Percentiles rank a stretch among this genome's conserved stretches.
Conservation (phyloP, 2,888 invertebrate genomes). For the Scaptomyza caliginosa region DNA sequence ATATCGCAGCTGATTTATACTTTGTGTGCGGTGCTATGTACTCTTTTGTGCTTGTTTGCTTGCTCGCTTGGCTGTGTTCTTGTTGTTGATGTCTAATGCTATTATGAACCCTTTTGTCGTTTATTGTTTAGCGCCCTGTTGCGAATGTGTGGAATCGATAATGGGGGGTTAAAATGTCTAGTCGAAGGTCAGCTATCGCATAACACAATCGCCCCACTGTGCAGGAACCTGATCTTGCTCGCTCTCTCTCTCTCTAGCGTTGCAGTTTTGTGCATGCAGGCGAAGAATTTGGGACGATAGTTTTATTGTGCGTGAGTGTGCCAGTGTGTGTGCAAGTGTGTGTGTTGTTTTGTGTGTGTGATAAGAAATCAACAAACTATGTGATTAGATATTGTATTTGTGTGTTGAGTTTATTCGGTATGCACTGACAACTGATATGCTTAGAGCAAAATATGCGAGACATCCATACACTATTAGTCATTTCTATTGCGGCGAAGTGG, state of each 20-base stretch:
- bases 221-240: conserved; percentile 28
- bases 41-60: conserved; percentile 3
- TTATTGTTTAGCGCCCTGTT: conserved; percentile 49
- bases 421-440: conserved; percentile 27
- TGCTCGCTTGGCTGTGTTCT: conserved; percentile 4
- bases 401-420: conserved; percentile 1
- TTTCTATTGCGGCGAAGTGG: conserved; percentile 31
- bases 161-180: conserved; percentile 17
- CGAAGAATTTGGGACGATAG: conserved; percentile 44
- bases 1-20: conserved; percentile 17
- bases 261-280: conserved; percentile 42
- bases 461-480: conserved; percentile 50
- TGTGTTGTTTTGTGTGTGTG: conserved; percentile 36
- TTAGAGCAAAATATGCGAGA: conserved; percentile 23
- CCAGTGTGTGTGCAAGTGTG: conserved; percentile 2
- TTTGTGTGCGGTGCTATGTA: not conserved
- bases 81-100: conserved; percentile 43
- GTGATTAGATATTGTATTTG: conserved; percentile 59
- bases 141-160: conserved; percentile 50
- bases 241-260: conserved; percentile 10
- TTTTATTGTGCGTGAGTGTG: not conserved
- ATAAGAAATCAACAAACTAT: conserved; percentile 53
- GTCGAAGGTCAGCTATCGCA: conserved; percentile 36
- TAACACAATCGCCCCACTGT: conserved; percentile 31
- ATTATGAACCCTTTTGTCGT: conserved; percentile 46